These are phyloP conservation scores for Pachypanchax playfairii DNA, from an alignment of 2,113 vertebrate genomes.

Conservation along the genomic window DNA sequence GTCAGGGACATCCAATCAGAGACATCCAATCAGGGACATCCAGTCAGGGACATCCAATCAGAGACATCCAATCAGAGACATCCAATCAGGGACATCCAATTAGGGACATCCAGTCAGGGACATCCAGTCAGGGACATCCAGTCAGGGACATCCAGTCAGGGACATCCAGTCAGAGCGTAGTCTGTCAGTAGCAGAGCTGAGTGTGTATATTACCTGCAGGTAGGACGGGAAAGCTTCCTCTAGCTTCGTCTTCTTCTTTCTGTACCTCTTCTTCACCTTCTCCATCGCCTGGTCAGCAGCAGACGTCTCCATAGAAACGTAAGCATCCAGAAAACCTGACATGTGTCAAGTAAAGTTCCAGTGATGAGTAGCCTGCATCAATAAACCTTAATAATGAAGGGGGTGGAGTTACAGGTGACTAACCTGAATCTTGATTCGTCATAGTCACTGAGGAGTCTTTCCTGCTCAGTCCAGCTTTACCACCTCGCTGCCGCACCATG, in stretches of 20 bases:
- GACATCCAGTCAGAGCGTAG: conserved; percentile 14
- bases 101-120: conserved; percentile 26
- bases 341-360: not conserved
- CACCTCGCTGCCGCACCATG: conserved; percentile 97
- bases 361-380: not conserved
- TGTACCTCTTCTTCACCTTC: conserved; percentile 95
- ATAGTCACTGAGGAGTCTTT: conserved; percentile 86
- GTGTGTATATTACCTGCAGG: conserved; percentile 83
- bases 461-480: conserved; percentile 85
- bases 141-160: conserved; percentile 36
- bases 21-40: too few relatives aligned
- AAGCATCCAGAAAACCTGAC: conserved; percentile 79
- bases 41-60: conserved; percentile 39
- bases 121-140: too few relatives aligned
- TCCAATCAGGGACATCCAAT: too few relatives aligned
- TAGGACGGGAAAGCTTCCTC: conserved; percentile 96
- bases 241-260: conserved; percentile 96
- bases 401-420: not conserved
- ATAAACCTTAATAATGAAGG: too few relatives aligned
- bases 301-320: conserved; percentile 80
- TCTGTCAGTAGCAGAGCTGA: not conserved
- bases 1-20: conserved; percentile 29
- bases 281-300: conserved; percentile 81
- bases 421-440: conserved; percentile 85
- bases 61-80: conserved; percentile 30